Conservation (phyloP, 2,888 invertebrate genomes). For the Scaptomyza caliginosa region DNA sequence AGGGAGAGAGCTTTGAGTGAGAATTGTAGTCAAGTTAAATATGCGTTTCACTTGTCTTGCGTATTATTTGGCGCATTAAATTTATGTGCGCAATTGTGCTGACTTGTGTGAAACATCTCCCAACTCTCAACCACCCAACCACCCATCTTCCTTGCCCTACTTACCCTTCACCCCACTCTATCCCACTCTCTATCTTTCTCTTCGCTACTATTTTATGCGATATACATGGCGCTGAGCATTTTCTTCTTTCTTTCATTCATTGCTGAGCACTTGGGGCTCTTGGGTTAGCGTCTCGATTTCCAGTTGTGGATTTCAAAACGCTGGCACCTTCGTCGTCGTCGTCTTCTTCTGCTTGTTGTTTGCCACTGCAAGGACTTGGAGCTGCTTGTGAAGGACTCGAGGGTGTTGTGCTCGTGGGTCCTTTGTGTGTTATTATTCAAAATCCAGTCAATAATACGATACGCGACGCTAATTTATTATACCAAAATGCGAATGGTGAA, state of each 20-base stretch:
- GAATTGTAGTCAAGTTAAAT: constrained; percentile 50
- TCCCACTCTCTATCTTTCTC: no score
- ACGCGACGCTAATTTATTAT: constrained; percentile 76
- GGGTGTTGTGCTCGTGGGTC: constrained; percentile 32
- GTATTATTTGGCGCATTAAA: constrained; percentile 78
- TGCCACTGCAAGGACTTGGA: neutral
- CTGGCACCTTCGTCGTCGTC: constrained; percentile 43
- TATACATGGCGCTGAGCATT: constrained; percentile 47
- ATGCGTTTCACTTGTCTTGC: constrained; percentile 64
- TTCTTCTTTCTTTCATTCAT: constrained; percentile 11
- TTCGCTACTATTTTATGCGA: constrained; percentile 15
- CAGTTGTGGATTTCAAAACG: constrained; percentile 40
- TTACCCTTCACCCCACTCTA: no score
- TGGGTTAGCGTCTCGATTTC: constrained; percentile 58
- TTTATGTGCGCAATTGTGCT: constrained; percentile 79
- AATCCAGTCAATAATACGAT: constrained; percentile 79
- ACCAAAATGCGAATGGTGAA: constrained; percentile 47
- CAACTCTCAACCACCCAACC: neutral
- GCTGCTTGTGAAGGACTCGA: neutral
- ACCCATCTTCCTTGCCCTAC: neutral
- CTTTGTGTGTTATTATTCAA: constrained; percentile 80
- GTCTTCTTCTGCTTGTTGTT: neutral
- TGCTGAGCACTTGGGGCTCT: constrained; percentile 24
- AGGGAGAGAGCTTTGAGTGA: constrained; percentile 3
- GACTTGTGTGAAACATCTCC: constrained; percentile 60